Evolutionary conservation across 2,113 vertebrate genomes (phyloP).

Genomic region (Andinoacara biseriatus): DNA sequence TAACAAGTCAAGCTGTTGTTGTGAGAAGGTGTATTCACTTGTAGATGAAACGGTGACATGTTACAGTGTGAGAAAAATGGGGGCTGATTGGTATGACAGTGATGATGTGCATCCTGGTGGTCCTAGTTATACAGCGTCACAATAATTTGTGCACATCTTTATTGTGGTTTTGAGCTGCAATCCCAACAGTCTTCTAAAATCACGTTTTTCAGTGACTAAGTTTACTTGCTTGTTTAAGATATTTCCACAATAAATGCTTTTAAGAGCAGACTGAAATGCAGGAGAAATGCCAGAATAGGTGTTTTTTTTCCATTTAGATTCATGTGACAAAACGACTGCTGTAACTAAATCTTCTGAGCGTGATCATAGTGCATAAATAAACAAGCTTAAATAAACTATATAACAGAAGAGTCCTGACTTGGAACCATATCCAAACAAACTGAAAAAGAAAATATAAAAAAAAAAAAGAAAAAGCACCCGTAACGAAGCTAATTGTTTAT

Average conservation of each 20-base stretch:
- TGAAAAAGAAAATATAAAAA: neutral
- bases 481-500: slow-evolving; percentile 25
- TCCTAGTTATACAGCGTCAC: neutral
- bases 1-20: neutral
- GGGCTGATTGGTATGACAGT: neutral
- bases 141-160: neutral
- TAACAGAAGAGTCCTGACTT: neutral
- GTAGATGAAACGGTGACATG: slow-evolving; percentile 37
- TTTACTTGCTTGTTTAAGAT: neutral
- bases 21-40: slow-evolving; percentile 57
- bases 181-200: slow-evolving; percentile 32
- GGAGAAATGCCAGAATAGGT: neutral
- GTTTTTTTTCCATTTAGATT: neutral
- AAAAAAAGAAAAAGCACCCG: neutral
- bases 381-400: neutral
- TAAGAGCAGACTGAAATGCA: neutral
- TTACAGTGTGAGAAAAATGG: slow-evolving; percentile 19
- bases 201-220: neutral
- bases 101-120: neutral
- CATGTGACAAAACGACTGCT: neutral
- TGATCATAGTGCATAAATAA: neutral
- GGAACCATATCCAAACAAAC: neutral
- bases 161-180: slow-evolving; percentile 31
- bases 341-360: neutral
- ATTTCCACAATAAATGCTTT: slow-evolving; percentile 40